Evolutionary conservation across 2,113 vertebrate genomes (phyloP).

Genomic region (Vanacampus margaritifer): DNA sequence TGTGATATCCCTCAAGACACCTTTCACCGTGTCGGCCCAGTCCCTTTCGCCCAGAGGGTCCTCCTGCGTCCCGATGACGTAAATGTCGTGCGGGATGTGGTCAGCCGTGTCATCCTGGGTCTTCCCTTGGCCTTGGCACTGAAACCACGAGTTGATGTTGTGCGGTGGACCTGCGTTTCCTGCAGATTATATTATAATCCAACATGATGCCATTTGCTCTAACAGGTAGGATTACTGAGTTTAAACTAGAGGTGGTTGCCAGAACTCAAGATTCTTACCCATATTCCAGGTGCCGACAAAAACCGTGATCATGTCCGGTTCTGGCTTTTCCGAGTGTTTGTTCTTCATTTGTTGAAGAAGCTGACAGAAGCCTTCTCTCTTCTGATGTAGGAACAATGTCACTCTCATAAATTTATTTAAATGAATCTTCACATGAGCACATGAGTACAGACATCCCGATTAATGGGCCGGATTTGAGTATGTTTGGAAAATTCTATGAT

Average conservation of each 20-base stretch:
- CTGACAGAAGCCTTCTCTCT: conserved; percentile 96
- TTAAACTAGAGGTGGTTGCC: too few species aligned
- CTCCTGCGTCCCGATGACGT: conserved; percentile 94
- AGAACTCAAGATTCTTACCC: conserved; percentile 71
- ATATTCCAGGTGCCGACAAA: conserved; percentile 99
- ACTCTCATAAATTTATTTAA: neutral
- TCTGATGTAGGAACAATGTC: conserved; percentile 67
- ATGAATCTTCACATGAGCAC: neutral
- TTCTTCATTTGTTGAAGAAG: conserved; percentile 99
- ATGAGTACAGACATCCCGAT: neutral
- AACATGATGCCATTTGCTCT: neutral
- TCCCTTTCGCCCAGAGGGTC: conserved; percentile 89
- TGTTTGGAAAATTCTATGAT: too few species aligned
- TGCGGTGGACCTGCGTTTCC: conserved; percentile 85
- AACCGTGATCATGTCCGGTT: conserved; percentile 96
- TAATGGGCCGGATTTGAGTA: too few species aligned
- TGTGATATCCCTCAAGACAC: conserved; percentile 85
- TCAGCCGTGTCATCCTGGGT: conserved; percentile 90
- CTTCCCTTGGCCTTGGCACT: conserved; percentile 94
- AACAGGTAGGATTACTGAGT: neutral
- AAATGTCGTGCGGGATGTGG: conserved; percentile 96
- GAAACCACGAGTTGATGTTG: conserved; percentile 92
- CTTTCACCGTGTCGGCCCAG: conserved; percentile 84
- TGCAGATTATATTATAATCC: conserved; percentile 46
- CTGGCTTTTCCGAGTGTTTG: conserved; percentile 90